Evolutionary conservation across 92 coral and sea anemone species (phyloP), one percentile per base, ranked within the genome.

Genomic region (Epizoanthus ramosus): DNA sequence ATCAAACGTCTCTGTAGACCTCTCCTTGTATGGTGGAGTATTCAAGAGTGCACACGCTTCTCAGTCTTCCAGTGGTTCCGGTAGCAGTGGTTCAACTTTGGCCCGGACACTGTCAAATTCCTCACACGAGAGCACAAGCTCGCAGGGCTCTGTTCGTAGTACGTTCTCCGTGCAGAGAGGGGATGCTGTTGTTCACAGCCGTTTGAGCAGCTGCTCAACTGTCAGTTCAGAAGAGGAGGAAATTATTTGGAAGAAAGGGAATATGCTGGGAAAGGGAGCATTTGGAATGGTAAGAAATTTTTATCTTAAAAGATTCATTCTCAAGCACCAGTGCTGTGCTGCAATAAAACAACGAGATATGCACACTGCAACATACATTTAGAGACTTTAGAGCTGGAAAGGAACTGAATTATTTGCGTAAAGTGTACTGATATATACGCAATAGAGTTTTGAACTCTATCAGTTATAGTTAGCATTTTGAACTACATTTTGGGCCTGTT

Each of bases 161-260:
- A 79, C 85, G 9, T 77, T 77, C 59, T 67, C 85, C 5, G 57
- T 86, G 14, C 82, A 85, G 43, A 80, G 57, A 53, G 63, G 74
- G 14, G 64, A 84, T 16, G 70, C 75, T 52, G 68, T 92, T 64
- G 88, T 88, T 41, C 87, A 87, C 19, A 94, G 98, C 74, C 91
- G 93, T 66, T 80, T 93, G 41, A 88, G 97, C 79, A 92, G 91
- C 58, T 88, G 85, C 66, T 87, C 92, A 50, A 87, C 93, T 14
- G 79, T 84, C 52, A 81, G 79, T 52, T 92, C 93, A 57, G 91
- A 89, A 72, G 99, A 93, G 54, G 99, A 89, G 79, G 99, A 94
- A 67, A 94, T 97, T 57, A 81, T 88, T 47, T 97, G 99, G 99
- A 93, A 91, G 87, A 97, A 92, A 66, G 99, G 99, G 35, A 97